Conservation (phyloP, 2,113 vertebrate species). For the Ursus arctos region DNA sequence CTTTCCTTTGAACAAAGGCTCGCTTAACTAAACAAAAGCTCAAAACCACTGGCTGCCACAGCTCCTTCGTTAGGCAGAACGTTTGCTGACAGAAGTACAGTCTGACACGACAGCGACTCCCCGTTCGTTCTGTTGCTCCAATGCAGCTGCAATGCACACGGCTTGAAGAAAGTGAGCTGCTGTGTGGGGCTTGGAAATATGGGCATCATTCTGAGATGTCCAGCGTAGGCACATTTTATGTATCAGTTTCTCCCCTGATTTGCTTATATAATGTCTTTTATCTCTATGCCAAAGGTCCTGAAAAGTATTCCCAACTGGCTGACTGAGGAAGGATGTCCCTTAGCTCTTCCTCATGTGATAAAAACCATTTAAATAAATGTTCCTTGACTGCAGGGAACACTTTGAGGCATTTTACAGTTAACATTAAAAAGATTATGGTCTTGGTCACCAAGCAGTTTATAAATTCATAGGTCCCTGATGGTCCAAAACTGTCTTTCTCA, state of each 20-base stretch:
- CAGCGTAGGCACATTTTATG: background rate
- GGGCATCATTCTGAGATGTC: background rate
- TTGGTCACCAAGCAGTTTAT: background rate
- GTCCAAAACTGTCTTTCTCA: background rate
- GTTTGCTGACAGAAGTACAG: background rate
- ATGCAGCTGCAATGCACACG: background rate
- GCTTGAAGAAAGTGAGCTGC: background rate
- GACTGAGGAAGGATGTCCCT: background rate
- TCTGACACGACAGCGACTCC: background rate
- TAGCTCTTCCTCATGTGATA: background rate
- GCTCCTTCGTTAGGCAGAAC: background rate
- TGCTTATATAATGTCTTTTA: background rate
- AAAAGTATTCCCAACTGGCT: background rate
- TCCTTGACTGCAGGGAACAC: background rate
- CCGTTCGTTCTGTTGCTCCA: background rate
- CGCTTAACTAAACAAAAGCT: background rate
- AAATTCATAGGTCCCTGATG: background rate
- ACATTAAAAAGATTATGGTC: background rate
- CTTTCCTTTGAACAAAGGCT: background rate
- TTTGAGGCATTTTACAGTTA: background rate
- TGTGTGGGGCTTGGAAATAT: background rate
- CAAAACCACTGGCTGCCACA: background rate
- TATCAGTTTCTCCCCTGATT: background rate
- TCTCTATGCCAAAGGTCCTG: slow-evolving; percentile 18
- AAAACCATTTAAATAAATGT: background rate